Conservation (phyloP, 2,797 vertebrate species). For the Fundulus diaphanus region DNA sequence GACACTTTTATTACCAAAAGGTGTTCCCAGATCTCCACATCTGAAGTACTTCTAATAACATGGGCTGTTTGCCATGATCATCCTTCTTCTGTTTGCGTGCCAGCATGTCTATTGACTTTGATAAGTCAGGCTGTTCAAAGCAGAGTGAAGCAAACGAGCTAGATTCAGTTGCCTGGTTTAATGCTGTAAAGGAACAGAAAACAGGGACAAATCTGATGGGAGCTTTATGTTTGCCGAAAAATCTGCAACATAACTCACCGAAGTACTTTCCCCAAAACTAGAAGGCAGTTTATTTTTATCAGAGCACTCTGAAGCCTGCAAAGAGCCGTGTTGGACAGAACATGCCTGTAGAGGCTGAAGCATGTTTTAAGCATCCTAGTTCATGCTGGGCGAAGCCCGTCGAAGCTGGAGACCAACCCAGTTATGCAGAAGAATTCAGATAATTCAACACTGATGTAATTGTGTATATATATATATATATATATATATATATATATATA, state of each 20-base stretch:
- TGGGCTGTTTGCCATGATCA: neutral
- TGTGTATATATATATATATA: no score
- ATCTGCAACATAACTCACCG: neutral
- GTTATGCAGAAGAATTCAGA: neutral
- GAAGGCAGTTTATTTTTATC: neutral
- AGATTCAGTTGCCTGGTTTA: neutral
- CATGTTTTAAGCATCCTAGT: neutral
- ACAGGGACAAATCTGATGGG: neutral
- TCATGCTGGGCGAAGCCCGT: neutral
- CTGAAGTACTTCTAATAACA: constrained; percentile 8
- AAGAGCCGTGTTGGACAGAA: neutral
- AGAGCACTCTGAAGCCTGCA: neutral
- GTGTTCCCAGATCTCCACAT: neutral
- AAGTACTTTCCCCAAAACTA: neutral
- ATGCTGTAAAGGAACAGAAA: neutral
- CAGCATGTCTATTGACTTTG: neutral
- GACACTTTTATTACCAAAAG: constrained; percentile 6
- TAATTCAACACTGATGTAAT: neutral
- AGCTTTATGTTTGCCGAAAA: neutral
- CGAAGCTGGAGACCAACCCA: neutral
- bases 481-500: no score
- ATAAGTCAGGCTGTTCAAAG: neutral
- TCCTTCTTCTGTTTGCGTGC: neutral
- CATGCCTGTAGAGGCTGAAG: neutral
- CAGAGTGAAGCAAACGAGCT: neutral